These are phyloP conservation scores for Mormoops blainvillei DNA, from an alignment of 2,113 vertebrate species.

Conservation along the genomic window DNA sequence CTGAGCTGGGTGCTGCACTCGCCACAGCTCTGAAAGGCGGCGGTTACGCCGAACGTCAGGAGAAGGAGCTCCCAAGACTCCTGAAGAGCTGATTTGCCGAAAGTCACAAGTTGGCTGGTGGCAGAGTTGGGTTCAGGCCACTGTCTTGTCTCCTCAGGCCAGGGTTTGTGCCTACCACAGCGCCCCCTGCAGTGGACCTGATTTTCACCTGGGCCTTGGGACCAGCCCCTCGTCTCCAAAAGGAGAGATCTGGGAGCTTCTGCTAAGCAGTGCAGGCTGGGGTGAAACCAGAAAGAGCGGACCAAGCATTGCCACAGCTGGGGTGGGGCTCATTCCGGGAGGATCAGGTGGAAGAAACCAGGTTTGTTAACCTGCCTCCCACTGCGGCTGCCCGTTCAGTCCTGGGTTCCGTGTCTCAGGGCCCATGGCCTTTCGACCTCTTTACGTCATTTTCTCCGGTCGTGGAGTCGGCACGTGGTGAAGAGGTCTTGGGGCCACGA, in stretches of 20 bases:
- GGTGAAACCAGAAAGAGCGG: neutral
- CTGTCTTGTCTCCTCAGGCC: neutral
- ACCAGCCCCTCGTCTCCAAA: neutral
- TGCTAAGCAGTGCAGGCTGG: neutral
- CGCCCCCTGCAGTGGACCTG: neutral
- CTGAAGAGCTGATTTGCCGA: neutral
- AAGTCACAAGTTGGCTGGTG: neutral
- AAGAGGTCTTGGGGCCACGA: neutral
- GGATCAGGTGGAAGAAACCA: neutral
- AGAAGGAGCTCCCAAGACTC: neutral
- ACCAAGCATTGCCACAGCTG: neutral
- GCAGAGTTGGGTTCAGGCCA: neutral
- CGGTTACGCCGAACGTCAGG: neutral
- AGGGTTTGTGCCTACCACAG: neutral
- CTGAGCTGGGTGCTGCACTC: neutral
- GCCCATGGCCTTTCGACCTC: neutral
- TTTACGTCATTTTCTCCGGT: neutral
- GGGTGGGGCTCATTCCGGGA: neutral
- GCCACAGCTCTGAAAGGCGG: neutral
- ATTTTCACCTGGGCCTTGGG: neutral
- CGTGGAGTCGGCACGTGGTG: neutral
- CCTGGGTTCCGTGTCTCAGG: neutral
- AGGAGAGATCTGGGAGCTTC: neutral
- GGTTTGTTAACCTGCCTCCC: neutral
- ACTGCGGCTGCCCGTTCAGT: neutral